Conservation (phyloP, 2,113 vertebrate genomes). For the Gopherus flavomarginatus region DNA sequence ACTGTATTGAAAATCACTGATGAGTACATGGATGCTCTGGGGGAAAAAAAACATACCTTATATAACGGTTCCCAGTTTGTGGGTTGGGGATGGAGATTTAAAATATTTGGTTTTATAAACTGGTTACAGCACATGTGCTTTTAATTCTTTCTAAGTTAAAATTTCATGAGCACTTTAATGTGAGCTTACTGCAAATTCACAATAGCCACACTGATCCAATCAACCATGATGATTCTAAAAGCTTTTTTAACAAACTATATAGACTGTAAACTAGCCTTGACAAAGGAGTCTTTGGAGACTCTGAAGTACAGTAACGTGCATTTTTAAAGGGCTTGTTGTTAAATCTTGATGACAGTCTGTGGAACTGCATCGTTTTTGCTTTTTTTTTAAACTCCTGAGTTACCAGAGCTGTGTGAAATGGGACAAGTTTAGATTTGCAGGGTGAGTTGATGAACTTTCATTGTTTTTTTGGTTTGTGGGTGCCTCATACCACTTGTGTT, state of each 20-base stretch:
- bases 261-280: conserved; percentile 39
- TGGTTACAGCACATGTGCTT: conserved; percentile 25
- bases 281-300: conserved; percentile 50
- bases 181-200: conserved; percentile 17
- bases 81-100: neutral
- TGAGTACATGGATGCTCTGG: accelerated
- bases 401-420: neutral
- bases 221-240: conserved; percentile 41
- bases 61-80: neutral
- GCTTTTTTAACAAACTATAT: conserved; percentile 53
- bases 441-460: neutral
- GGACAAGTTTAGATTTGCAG: neutral
- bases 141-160: conserved; percentile 66
- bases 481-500: accelerated
- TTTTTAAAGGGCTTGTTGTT: neutral
- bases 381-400: neutral
- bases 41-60: neutral
- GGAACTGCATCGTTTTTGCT: neutral
- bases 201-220: neutral
- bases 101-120: conserved; percentile 30
- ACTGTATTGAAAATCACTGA: neutral
- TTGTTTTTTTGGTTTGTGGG: neutral
- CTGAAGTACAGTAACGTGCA: neutral
- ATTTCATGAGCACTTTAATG: conserved; percentile 46
- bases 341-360: neutral